Base-by-base conservation (phyloP, 23 tunicate species). In the Diplosoma virens region DNA sequence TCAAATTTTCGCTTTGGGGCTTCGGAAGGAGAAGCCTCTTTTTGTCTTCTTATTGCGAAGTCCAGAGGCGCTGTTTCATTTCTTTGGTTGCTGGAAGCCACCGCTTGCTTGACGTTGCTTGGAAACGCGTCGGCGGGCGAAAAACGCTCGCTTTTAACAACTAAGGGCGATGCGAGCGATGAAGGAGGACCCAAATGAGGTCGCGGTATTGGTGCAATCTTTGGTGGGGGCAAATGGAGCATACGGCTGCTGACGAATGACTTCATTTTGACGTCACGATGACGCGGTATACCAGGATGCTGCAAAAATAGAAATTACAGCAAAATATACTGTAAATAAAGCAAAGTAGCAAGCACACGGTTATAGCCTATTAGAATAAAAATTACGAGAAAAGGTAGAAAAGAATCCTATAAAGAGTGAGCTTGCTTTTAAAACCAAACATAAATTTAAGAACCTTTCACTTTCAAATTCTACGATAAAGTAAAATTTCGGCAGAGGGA, bases 81-180 rank as follows among this genome's bases (percentile, higher is more conserved):
- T 5, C 34, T 2, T 9, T n/a, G n/a, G 69, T 63, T 63, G n/a
- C 69, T 63, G 27, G 36, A 17, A 27, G 36, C 78, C 26, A 47
- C 18, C 3, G 24, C 34, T 25, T 27, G 21, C 24, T 48, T 50
- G 18, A 17, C 14, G 59, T 25, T 47, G 36, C 78, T 72, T 28
- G 78, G 78, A 72, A 47, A 72, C 18, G 61, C 20, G 23, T 26
- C 3, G 41, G 61, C 78, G 22, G 78, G 78, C 4, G 78, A 72
- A 11, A 1, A 37, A 3, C 61, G 46, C 48, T 72, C 78, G 4
- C n/a, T 47, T 33, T 72, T 72, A 27, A 72, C 35, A 48, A 9
- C 3, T 2, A 35, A 34, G 3, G 24, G 7, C 36, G 28, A 18
- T 7, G 74, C 29, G 7, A 2, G 52, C 14, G 52, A 9, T 25